phyloP scores from a whole-genome alignment of 2,797 vertebrate genomes.

The Microhierax caerulescens region DNA sequence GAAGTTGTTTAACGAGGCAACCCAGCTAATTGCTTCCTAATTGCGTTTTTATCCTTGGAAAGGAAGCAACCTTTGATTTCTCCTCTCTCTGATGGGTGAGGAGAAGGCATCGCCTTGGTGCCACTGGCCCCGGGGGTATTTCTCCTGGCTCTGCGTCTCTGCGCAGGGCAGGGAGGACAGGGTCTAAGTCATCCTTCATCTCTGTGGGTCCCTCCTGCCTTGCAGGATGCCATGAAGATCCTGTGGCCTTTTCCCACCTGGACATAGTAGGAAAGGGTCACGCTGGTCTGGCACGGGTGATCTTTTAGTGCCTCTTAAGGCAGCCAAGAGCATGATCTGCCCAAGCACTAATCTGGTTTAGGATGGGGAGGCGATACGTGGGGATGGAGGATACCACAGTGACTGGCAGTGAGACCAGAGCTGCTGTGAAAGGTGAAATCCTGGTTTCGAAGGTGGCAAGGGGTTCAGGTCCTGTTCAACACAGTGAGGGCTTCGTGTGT shows the following conservation, averaged over 20 bases:
- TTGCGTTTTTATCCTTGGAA: slow-evolving; percentile 63
- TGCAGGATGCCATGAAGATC: neutral
- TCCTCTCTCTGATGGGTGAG: neutral
- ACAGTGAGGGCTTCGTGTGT: neutral
- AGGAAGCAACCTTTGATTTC: slow-evolving; percentile 70
- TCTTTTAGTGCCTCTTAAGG: slow-evolving; percentile 2
- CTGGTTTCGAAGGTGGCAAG: neutral
- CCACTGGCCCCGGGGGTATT: neutral
- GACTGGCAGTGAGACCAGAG: rapidly evolving
- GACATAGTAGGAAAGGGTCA: neutral
- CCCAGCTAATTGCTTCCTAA: slow-evolving; percentile 72
- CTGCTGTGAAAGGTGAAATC: neutral
- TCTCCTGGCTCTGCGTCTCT: neutral
- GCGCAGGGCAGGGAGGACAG: neutral
- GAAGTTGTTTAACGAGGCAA: slow-evolving; percentile 69
- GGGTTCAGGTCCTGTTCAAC: neutral
- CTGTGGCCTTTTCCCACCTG: neutral
- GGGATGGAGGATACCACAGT: neutral
- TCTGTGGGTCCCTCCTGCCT: neutral
- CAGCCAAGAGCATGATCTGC: neutral
- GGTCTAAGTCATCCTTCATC: neutral
- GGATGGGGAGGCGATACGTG: neutral
- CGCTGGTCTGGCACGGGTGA: rapidly evolving
- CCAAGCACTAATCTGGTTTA: neutral
- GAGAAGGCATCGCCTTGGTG: neutral